Percentiles rank a stretch among this genome's conserved stretches.
Conservation (phyloP, 2,113 vertebrate species). For the Neodon shergylaensis region DNA sequence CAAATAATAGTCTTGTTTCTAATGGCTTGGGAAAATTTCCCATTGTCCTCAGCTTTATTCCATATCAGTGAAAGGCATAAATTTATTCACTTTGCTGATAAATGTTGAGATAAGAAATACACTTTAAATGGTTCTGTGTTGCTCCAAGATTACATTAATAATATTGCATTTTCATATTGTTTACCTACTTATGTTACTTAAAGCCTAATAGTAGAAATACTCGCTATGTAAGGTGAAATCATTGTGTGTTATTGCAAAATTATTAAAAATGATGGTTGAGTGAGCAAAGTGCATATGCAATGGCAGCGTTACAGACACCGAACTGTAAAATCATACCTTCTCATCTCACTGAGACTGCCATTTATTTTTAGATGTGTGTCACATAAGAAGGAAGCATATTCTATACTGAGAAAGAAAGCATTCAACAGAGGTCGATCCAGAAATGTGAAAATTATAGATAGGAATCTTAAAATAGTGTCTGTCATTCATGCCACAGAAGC, state of each 20-base stretch:
- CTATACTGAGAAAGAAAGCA: not conserved
- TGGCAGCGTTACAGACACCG: not conserved
- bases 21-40: constrained; percentile 65
- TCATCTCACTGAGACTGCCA: not conserved
- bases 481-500: not conserved
- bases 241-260: constrained; percentile 35
- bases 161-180: constrained; percentile 6
- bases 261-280: not conserved
- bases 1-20: constrained; percentile 51
- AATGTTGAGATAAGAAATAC: constrained; percentile 47
- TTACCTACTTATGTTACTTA: constrained; percentile 27
- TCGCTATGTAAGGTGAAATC: not conserved
- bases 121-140: constrained; percentile 44
- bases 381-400: not conserved
- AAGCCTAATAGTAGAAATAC: constrained; percentile 15
- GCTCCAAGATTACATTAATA: constrained; percentile 28
- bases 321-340: not conserved
- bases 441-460: not conserved
- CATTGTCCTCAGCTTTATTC: constrained; percentile 36
- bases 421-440: not conserved
- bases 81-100: constrained; percentile 47
- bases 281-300: constrained; percentile 39
- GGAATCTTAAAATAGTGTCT: not conserved
- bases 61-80: not conserved
- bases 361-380: constrained; percentile 2